These are phyloP conservation scores for Edolisoma coerulescens DNA, from an alignment of 2,113 vertebrate species.

Conservation along the genomic window DNA sequence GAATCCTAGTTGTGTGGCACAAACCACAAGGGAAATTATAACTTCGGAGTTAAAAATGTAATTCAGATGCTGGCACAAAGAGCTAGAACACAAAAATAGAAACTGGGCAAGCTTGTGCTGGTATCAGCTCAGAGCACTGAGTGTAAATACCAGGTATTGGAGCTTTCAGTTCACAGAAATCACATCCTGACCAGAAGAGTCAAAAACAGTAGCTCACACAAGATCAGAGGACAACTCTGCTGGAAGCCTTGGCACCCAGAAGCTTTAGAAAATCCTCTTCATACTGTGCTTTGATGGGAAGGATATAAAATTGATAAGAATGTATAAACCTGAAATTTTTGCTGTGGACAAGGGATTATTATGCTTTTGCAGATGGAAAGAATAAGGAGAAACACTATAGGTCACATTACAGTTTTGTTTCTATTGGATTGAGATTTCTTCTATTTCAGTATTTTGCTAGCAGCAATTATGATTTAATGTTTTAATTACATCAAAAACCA, in stretches of 20 bases:
- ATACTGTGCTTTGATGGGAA: neutral
- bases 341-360: neutral
- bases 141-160: neutral
- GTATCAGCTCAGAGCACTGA: fast-evolving
- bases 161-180: neutral
- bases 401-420: neutral
- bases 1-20: neutral
- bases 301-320: neutral
- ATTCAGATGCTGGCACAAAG: neutral
- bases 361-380: neutral
- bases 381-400: neutral
- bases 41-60: neutral
- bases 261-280: neutral
- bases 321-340: neutral
- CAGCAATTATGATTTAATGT: neutral
- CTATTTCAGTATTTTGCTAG: neutral
- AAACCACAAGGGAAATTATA: neutral
- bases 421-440: neutral
- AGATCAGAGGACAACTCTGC: neutral
- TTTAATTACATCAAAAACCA: neutral
- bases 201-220: neutral
- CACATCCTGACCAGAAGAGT: neutral
- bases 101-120: neutral
- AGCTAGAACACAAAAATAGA: neutral
- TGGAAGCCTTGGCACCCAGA: neutral